phyloP scores from a whole-genome alignment of 1,140 invertebrate genomes.

The Eciton burchellii region DNA sequence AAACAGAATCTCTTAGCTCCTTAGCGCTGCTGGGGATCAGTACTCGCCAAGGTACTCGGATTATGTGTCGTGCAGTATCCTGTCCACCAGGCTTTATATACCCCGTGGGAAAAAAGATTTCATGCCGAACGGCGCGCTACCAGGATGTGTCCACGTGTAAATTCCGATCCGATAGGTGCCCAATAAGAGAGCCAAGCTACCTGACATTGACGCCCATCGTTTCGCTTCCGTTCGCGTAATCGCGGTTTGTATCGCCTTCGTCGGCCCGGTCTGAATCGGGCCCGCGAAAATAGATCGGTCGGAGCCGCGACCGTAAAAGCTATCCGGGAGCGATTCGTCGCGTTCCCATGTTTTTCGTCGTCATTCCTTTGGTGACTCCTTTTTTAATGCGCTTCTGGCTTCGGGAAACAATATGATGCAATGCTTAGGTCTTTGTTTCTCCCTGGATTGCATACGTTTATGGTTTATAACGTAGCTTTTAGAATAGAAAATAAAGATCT shows the following conservation, averaged over 20 bases:
- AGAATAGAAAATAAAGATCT: not conserved
- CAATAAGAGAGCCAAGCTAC: conserved; percentile 49
- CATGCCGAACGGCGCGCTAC: conserved; percentile 35
- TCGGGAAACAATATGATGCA: not conserved
- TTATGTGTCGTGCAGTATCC: conserved; percentile 62
- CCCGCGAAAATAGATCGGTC: conserved; percentile 1
- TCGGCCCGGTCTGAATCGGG: conserved; percentile 1
- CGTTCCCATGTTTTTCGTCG: conserved; percentile 7
- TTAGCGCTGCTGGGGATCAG: conserved; percentile 75
- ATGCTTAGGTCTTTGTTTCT: not conserved
- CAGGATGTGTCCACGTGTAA: conserved; percentile 44
- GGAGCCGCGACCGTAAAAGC: conserved; percentile 20
- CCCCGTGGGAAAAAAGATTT: conserved; percentile 55
- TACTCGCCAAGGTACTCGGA: conserved; percentile 75
- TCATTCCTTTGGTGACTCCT: not conserved
- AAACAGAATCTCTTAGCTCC: conserved; percentile 55
- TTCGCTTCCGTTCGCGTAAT: conserved; percentile 17
- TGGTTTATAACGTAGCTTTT: not conserved
- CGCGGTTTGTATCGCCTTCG: not conserved
- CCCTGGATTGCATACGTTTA: not conserved
- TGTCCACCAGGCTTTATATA: conserved; percentile 71
- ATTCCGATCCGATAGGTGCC: conserved; percentile 58
- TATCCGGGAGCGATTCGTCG: not conserved
- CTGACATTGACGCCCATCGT: conserved; percentile 73
- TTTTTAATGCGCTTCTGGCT: not conserved